These are phyloP conservation scores for Neotoma lepida DNA, from an alignment of 2,113 vertebrate genomes.

Conservation along the genomic window DNA sequence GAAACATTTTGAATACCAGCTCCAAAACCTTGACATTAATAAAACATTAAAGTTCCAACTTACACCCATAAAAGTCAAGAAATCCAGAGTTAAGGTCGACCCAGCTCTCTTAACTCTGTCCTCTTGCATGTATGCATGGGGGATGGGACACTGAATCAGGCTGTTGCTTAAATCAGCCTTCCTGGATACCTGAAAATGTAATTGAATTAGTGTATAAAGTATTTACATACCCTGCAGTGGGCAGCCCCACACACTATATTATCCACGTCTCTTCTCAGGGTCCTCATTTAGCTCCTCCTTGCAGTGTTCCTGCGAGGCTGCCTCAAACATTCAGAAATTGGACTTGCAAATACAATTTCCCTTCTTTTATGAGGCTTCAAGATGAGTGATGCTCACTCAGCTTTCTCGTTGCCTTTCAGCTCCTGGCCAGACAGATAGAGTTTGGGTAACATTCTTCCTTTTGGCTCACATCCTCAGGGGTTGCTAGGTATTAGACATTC, in stretches of 20 bases:
- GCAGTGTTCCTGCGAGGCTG: constrained; percentile 73
- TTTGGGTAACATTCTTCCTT: constrained; percentile 73
- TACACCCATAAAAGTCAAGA: constrained; percentile 81
- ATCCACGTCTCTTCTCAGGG: constrained; percentile 51
- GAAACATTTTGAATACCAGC: constrained; percentile 80
- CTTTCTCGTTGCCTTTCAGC: constrained; percentile 69
- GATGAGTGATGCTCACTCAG: constrained; percentile 79
- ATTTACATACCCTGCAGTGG: constrained; percentile 71
- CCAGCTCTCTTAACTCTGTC: constrained; percentile 73
- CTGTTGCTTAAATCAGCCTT: constrained; percentile 74
- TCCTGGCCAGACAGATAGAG: constrained; percentile 74
- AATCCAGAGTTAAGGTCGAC: constrained; percentile 78
- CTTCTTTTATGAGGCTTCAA: constrained; percentile 82
- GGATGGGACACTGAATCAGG: constrained; percentile 46
- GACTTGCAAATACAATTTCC: constrained; percentile 83
- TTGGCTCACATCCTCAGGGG: constrained; percentile 59
- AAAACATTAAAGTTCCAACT: constrained; percentile 81
- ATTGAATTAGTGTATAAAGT: constrained; percentile 81
- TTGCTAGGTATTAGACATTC: constrained; percentile 40
- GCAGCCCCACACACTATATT: constrained; percentile 69
- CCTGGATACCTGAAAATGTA: constrained; percentile 76
- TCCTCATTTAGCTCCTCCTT: constrained; percentile 74
- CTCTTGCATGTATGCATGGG: constrained; percentile 75
- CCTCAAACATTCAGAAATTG: constrained; percentile 81
- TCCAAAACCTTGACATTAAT: constrained; percentile 78